A percentile compares a stretch with the other conserved stretches of the same genome.
Evolutionary conservation across 1,140 invertebrate species (phyloP).

Genomic region (Panulirus ornatus): DNA sequence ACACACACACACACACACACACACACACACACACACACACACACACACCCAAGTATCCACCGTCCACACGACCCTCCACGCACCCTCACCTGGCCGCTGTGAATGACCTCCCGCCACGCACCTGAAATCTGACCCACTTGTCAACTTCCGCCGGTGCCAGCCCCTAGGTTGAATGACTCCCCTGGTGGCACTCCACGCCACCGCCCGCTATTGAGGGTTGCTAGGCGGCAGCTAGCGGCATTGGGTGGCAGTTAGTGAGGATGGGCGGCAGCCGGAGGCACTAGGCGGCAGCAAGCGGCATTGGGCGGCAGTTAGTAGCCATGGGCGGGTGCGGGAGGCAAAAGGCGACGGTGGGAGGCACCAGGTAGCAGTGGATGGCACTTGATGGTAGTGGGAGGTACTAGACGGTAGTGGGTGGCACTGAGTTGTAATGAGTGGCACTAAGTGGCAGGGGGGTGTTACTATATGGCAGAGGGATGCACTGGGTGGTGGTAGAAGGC

Average conservation of each 20-base stretch:
- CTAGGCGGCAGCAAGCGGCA: not conserved
- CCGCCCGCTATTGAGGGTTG: no score
- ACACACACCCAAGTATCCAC: conserved; percentile 11
- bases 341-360: not conserved
- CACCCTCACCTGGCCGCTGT: conserved; percentile 20
- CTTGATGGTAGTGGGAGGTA: not conserved
- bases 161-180: conserved; percentile 31
- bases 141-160: conserved; percentile 46
- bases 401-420: not conserved
- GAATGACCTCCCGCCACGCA: conserved; percentile 36
- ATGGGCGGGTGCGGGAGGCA: not conserved
- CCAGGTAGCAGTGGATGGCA: not conserved
- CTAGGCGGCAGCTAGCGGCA: not conserved
- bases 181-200: not conserved
- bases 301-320: not conserved
- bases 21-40: conserved; percentile 39
- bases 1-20: conserved; percentile 39
- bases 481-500: not conserved
- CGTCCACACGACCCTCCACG: not conserved
- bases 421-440: not conserved
- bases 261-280: no score
- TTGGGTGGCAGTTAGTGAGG: no score
- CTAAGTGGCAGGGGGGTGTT: not conserved
- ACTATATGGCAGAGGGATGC: not conserved
- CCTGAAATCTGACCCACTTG: conserved; percentile 48